Conservation (phyloP, 2,888 invertebrate genomes). For the Epiblema foenella region DNA sequence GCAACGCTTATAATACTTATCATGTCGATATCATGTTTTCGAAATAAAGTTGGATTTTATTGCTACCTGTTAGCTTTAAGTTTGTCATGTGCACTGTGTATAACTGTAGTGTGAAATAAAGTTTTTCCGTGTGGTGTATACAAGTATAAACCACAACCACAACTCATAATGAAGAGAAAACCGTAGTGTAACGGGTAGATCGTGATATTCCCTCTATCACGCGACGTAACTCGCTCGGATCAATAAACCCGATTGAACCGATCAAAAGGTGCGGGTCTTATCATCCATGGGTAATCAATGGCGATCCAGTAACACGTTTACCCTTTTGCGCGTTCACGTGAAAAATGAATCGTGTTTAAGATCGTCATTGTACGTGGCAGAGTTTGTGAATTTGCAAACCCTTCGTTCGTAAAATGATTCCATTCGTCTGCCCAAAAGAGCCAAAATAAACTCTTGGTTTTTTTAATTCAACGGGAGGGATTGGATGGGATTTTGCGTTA, state of each 20-base stretch:
- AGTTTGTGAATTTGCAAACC: conserved; percentile 9
- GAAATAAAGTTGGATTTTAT: too few relatives aligned
- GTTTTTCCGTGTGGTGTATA: too few relatives aligned
- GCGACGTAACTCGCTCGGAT: conserved; percentile 37
- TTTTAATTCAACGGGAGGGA: too few relatives aligned
- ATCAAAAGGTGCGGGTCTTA: conserved; percentile 41
- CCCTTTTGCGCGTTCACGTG: conserved; percentile 42
- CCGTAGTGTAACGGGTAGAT: conserved; percentile 9
- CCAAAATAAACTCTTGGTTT: neutral
- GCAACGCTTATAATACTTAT: too few relatives aligned
- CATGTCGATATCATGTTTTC: too few relatives aligned
- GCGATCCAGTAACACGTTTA: conserved; percentile 39
- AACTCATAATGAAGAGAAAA: conserved; percentile 7
- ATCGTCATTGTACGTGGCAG: conserved; percentile 24
- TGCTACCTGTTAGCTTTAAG: too few relatives aligned
- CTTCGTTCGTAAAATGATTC: neutral
- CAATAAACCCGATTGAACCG: conserved; percentile 38
- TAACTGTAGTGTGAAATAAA: too few relatives aligned
- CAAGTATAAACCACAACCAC: neutral
- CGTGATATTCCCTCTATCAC: conserved; percentile 35
- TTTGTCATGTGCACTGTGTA: too few relatives aligned
- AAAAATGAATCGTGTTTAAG: conserved; percentile 35
- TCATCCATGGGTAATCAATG: conserved; percentile 43
- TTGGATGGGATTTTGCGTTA: too few relatives aligned
- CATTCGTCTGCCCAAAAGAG: neutral